A percentile compares a stretch with the other conserved stretches of the same genome.
phyloP scores from a whole-genome alignment of 2,888 invertebrate genomes.

The Drosophila lacicola region DNA sequence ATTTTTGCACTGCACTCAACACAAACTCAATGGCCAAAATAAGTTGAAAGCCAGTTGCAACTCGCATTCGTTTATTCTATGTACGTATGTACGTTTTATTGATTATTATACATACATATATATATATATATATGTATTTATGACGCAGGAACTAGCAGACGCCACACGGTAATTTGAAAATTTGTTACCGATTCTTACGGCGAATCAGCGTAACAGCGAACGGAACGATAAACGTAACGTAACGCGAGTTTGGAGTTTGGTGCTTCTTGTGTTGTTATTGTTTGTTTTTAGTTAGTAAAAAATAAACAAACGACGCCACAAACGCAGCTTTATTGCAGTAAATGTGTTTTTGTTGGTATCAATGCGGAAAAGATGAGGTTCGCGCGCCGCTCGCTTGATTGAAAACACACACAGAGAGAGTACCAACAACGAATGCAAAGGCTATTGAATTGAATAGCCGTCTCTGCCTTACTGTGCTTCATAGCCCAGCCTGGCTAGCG shows the following conservation, averaged over 20 bases:
- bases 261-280: conserved; percentile 39
- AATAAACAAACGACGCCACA: conserved; percentile 76
- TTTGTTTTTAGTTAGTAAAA: conserved; percentile 71
- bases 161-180: conserved; percentile 51
- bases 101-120: conserved; percentile 61
- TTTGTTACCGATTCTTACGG: conserved; percentile 55
- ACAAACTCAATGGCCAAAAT: conserved; percentile 58
- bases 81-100: conserved; percentile 58
- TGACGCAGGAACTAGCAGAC: conserved; percentile 42
- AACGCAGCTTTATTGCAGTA: conserved; percentile 70
- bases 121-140: conserved; percentile 31
- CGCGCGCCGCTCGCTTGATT: conserved; percentile 80
- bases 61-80: conserved; percentile 62
- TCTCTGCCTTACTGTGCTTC: conserved; percentile 76
- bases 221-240: conserved; percentile 56
- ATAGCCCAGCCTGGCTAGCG: conserved; percentile 62
- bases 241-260: conserved; percentile 46
- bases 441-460: conserved; percentile 84
- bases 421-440: conserved; percentile 84
- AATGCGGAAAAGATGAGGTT: conserved; percentile 77
- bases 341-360: conserved; percentile 73
- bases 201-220: conserved; percentile 54
- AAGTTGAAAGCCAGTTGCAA: conserved; percentile 60
- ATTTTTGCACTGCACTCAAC: conserved; percentile 56
- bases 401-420: conserved; percentile 83